phyloP scores from a whole-genome alignment of 1,140 invertebrate species.

The Drosophila auraria region DNA sequence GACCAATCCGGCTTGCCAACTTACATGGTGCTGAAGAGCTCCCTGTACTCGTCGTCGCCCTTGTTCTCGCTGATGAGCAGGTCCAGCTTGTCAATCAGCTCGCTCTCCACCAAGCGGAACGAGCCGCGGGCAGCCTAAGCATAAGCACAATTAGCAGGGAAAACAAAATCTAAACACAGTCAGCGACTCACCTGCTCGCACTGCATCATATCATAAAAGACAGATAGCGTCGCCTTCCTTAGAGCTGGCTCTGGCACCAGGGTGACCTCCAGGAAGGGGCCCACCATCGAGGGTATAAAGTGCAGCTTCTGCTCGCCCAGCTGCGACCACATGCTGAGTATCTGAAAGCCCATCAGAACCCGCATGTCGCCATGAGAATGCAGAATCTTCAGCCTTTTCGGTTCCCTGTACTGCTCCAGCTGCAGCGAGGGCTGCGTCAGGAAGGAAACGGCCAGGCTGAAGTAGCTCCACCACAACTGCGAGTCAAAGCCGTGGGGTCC shows the following conservation, averaged over 20 bases:
- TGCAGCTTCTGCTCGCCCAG: constrained; percentile 92
- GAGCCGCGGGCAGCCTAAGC: constrained; percentile 84
- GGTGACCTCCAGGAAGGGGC: constrained; percentile 97
- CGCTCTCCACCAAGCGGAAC: constrained; percentile 95
- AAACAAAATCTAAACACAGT: too few species aligned
- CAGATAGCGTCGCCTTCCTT: constrained; percentile 95
- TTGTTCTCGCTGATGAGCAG: constrained; percentile 96
- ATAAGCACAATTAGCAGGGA: neutral
- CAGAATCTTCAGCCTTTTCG: constrained; percentile 92
- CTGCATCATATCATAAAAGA: constrained; percentile 99
- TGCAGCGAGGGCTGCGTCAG: constrained; percentile 95
- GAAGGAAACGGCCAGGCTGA: constrained; percentile 94
- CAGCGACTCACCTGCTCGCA: constrained; percentile 91
- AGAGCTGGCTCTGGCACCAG: constrained; percentile 95
- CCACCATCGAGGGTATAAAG: constrained; percentile 97
- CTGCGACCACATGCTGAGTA: constrained; percentile 97
- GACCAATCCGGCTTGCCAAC: constrained; percentile 84
- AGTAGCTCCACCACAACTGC: constrained; percentile 95
- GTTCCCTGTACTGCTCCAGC: constrained; percentile 92
- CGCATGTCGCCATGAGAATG: constrained; percentile 95
- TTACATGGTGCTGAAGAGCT: constrained; percentile 97
- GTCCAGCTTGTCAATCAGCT: constrained; percentile 97
- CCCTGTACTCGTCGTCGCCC: constrained; percentile 96
- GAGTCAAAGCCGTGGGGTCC: constrained; percentile 87
- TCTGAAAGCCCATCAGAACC: constrained; percentile 96